Conservation (phyloP, 2,888 invertebrate genomes). For the Pollenia labialis region DNA sequence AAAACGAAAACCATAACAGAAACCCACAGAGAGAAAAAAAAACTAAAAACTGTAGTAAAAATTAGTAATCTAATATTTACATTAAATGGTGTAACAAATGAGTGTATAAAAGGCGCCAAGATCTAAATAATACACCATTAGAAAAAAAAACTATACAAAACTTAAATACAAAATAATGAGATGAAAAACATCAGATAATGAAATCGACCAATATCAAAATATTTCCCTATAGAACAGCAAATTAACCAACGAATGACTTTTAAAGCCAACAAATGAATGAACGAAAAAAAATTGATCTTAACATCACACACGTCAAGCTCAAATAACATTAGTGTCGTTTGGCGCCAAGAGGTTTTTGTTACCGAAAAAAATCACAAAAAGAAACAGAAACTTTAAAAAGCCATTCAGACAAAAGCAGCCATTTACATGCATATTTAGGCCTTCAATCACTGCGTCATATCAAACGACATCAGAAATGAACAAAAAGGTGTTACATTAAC, state of each 20-base stretch:
- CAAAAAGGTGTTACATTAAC: conserved; percentile 62
- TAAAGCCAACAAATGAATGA: conserved; percentile 14
- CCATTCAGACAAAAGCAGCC: conserved; percentile 51
- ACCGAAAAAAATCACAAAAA: conserved; percentile 15
- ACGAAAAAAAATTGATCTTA: conserved; percentile 44
- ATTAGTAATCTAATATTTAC: conserved; percentile 70
- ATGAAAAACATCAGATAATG: conserved; percentile 46
- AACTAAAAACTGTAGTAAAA: conserved; percentile 53
- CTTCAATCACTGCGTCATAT: conserved; percentile 66
- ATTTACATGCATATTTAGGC: conserved; percentile 48
- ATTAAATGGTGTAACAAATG: conserved; percentile 72
- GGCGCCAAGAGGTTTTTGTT: conserved; percentile 73
- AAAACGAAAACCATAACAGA: conserved; percentile 30
- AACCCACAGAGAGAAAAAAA: conserved; percentile 32
- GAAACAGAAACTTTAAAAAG: conserved; percentile 51
- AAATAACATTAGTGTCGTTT: conserved; percentile 75
- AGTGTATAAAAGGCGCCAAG: conserved; percentile 67
- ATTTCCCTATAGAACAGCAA: neutral
- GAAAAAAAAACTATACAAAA: conserved; percentile 17
- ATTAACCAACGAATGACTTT: conserved; percentile 12
- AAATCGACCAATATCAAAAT: conserved; percentile 38
- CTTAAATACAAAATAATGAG: conserved; percentile 31
- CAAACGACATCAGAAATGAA: conserved; percentile 25
- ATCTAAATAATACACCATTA: conserved; percentile 66
- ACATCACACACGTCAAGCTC: conserved; percentile 69